Evolutionary conservation across 2,113 vertebrate species (phyloP).

Genomic region (Fregetta grallaria): DNA sequence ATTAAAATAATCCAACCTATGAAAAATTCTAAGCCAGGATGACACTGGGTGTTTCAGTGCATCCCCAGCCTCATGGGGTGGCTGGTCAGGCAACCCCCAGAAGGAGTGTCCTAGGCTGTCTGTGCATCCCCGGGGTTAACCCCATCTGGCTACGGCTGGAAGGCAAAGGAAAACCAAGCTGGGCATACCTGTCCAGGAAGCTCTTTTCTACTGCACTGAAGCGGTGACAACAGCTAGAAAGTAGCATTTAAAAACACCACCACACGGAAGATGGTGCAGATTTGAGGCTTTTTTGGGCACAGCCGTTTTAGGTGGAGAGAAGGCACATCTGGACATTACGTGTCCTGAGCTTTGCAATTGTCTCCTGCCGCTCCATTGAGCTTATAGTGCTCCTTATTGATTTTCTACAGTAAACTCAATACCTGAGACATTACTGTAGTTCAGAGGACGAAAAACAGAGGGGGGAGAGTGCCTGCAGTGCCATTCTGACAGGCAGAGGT

Average conservation of each 20-base stretch:
- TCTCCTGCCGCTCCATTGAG: background rate
- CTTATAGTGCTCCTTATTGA: background rate
- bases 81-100: rapidly evolving
- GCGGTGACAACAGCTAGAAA: background rate
- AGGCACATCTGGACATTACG: rapidly evolving
- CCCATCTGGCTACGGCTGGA: rapidly evolving
- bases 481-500: background rate
- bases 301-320: background rate
- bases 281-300: background rate
- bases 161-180: background rate
- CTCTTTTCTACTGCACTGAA: background rate
- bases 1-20: background rate
- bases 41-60: no score
- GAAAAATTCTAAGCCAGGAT: background rate
- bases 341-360: background rate
- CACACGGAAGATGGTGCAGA: background rate
- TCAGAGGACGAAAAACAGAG: background rate
- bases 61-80: background rate
- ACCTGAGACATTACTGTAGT: background rate
- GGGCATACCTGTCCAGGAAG: background rate
- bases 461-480: background rate
- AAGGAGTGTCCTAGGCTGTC: background rate
- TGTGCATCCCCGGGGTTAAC: background rate
- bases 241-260: background rate
- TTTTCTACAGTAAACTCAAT: background rate